phyloP scores from a whole-genome alignment of 2,888 invertebrate species.

The Philhelius pedissequus region DNA sequence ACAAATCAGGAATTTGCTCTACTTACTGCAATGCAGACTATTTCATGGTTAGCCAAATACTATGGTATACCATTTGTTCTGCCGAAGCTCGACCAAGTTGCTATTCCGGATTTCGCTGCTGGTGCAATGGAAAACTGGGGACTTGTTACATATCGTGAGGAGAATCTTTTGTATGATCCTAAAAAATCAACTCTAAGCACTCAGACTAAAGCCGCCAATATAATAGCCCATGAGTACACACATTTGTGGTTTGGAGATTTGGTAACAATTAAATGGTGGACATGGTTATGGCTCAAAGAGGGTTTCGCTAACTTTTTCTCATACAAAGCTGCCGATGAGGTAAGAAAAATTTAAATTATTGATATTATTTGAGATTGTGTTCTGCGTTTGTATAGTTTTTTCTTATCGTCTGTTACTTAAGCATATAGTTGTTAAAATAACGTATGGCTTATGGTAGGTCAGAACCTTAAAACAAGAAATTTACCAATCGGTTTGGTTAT shows the following conservation, averaged over 20 bases:
- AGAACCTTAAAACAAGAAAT: too few species aligned
- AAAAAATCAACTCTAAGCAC: conserved; percentile 73
- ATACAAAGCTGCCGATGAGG: conserved; percentile 73
- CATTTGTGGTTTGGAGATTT: conserved; percentile 92
- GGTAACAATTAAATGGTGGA: conserved; percentile 86
- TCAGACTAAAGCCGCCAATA: conserved; percentile 79
- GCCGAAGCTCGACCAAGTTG: conserved; percentile 92
- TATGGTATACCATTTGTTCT: conserved; percentile 87
- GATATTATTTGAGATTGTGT: too few species aligned
- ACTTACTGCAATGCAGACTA: conserved; percentile 85
- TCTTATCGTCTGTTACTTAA: too few species aligned
- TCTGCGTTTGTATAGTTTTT: too few species aligned
- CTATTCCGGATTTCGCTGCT: conserved; percentile 89
- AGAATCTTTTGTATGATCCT: conserved; percentile 74
- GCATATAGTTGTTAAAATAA: too few species aligned
- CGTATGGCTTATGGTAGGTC: too few species aligned
- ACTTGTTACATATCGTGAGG: conserved; percentile 83
- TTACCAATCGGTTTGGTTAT: too few species aligned
- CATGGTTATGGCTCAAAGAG: conserved; percentile 86
- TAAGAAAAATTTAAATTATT: too few species aligned
- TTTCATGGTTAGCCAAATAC: conserved; percentile 85
- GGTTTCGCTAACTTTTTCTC: conserved; percentile 81
- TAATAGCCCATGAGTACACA: conserved; percentile 81
- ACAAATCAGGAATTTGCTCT: conserved; percentile 84
- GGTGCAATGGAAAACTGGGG: conserved; percentile 98